Percentiles rank a stretch among this genome's conserved stretches.
phyloP scores from a whole-genome alignment of 2,113 vertebrate species.

The Pogona vitticeps region DNA sequence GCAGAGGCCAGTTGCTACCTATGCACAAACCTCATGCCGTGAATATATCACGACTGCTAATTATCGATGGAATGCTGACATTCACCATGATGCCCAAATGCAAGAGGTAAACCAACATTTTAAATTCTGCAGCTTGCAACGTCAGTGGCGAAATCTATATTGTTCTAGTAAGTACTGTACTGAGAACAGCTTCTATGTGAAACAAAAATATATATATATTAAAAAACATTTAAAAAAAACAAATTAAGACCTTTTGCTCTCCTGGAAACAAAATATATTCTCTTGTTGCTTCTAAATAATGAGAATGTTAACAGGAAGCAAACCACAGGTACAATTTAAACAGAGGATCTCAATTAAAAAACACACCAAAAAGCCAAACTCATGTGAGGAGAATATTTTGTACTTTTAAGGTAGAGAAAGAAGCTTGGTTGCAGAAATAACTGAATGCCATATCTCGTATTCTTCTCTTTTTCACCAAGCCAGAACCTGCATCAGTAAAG shows the following conservation, averaged over 20 bases:
- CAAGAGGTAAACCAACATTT: slow-evolving; percentile 26
- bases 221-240: slow-evolving; percentile 18
- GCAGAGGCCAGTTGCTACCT: background rate
- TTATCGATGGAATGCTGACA: slow-evolving; percentile 36
- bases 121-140: slow-evolving; percentile 48
- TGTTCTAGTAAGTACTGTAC: slow-evolving; percentile 39
- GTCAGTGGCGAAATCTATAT: slow-evolving; percentile 18
- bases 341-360: background rate
- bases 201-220: slow-evolving; percentile 2
- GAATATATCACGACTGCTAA: slow-evolving; percentile 20
- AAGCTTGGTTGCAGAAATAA: slow-evolving; percentile 4
- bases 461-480: background rate
- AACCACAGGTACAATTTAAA: slow-evolving; percentile 49
- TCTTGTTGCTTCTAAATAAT: slow-evolving; percentile 57
- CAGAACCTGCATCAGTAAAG: background rate
- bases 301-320: slow-evolving; percentile 49
- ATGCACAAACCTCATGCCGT: background rate
- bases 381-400: background rate
- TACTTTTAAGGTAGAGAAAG: background rate
- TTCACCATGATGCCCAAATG: slow-evolving; percentile 47
- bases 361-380: slow-evolving; percentile 37
- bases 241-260: slow-evolving; percentile 59
- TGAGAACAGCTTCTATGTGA: slow-evolving; percentile 57
- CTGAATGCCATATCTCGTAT: background rate
- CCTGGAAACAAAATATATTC: slow-evolving; percentile 62